A percentile compares a stretch with the other conserved stretches of the same genome.
These are phyloP conservation scores for Macrosteles quadrilineatus DNA, from an alignment of 1,140 invertebrate genomes.

Conservation along the genomic window DNA sequence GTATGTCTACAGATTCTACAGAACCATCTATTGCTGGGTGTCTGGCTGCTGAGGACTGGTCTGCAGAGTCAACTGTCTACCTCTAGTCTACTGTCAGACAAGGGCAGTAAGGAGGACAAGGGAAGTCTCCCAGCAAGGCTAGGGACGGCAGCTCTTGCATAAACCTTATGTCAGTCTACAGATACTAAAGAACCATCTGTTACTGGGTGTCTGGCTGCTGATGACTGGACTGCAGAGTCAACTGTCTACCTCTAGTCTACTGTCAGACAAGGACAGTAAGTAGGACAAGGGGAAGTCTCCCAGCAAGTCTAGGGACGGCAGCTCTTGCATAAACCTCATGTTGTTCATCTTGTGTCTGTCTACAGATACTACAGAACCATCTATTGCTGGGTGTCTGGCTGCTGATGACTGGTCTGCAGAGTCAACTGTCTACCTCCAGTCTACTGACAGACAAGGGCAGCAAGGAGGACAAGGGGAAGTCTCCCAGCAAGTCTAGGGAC, in stretches of 20 bases:
- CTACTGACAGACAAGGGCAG: too few species aligned
- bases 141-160: slow-evolving; percentile 58
- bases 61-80: slow-evolving; percentile 70
- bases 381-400: slow-evolving; percentile 82
- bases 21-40: slow-evolving; percentile 84
- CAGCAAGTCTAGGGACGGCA: too few species aligned
- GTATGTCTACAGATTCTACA: slow-evolving; percentile 68
- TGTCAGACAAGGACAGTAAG: too few species aligned
- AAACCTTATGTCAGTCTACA: slow-evolving; percentile 70
- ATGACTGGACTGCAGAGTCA: too few species aligned
- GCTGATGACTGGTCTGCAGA: too few species aligned
- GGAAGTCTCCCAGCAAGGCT: slow-evolving; percentile 66
- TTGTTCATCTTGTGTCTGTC: too few species aligned
- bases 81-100: slow-evolving; percentile 58
- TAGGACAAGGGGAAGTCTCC: too few species aligned
- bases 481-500: too few species aligned
- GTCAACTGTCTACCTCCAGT: too few species aligned
- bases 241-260: too few species aligned
- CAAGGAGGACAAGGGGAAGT: too few species aligned
- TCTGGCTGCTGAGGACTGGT: slow-evolving; percentile 83
- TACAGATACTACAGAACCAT: slow-evolving; percentile 83
- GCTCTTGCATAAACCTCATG: slow-evolving; percentile 62
- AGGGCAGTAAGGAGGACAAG: slow-evolving; percentile 60
- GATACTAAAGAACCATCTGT: slow-evolving; percentile 85
- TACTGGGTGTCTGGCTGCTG: slow-evolving; percentile 85